A percentile compares a stretch with the other conserved stretches of the same genome.
These are phyloP conservation scores for Hermaeophaga mercurialis DNA, from an alignment of 2,888 invertebrate genomes.

Conservation along the genomic window DNA sequence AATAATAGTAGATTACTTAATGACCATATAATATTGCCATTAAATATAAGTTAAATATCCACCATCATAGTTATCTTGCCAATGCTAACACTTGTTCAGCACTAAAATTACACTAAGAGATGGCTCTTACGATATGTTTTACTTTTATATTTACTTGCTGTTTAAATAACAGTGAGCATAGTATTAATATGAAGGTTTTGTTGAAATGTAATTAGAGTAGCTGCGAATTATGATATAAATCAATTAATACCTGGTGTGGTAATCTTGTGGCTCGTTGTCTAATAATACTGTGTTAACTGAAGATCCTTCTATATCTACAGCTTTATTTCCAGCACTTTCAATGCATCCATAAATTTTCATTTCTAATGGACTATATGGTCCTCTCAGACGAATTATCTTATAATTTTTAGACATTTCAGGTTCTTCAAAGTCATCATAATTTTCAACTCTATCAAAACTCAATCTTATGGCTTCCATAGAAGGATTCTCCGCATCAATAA, in stretches of 20 bases:
- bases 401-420: slow-evolving; percentile 40
- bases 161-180: too few relatives aligned
- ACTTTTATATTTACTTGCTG: too few relatives aligned
- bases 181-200: too few relatives aligned
- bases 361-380: slow-evolving; percentile 85
- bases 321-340: slow-evolving; percentile 63
- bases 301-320: slow-evolving; percentile 70
- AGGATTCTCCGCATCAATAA: slow-evolving; percentile 42
- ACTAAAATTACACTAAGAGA: too few relatives aligned
- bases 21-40: too few relatives aligned
- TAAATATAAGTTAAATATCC: too few relatives aligned
- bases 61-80: too few relatives aligned
- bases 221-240: too few relatives aligned
- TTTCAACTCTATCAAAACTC: slow-evolving; percentile 41
- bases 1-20: too few relatives aligned
- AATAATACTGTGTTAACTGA: slow-evolving; percentile 88
- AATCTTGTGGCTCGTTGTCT: slow-evolving; percentile 78
- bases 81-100: too few relatives aligned
- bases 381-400: slow-evolving; percentile 62
- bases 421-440: slow-evolving; percentile 51
- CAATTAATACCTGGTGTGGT: slow-evolving; percentile 64
- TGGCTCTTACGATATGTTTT: too few relatives aligned
- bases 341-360: slow-evolving; percentile 69
- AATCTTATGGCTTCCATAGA: slow-evolving; percentile 35
- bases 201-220: too few relatives aligned